Conservation (phyloP, 2,888 invertebrate species). For the Eudemis profundana region DNA sequence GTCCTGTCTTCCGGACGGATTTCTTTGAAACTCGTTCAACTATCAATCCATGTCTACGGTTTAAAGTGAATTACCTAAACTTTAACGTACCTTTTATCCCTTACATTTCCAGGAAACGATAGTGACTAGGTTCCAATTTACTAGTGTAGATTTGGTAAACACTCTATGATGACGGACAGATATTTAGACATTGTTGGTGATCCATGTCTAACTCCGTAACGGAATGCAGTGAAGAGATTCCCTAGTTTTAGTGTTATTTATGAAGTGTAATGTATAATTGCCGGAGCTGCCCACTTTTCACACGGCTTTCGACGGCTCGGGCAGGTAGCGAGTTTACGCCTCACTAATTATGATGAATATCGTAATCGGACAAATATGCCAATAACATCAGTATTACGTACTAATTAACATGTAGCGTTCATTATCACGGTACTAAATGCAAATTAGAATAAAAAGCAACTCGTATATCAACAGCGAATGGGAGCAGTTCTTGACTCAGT, state of each 20-base stretch:
- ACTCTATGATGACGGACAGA: no score
- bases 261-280: neutral
- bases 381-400: conserved; percentile 35
- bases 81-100: no score
- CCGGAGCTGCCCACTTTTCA: conserved; percentile 13
- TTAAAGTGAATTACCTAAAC: neutral
- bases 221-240: no score
- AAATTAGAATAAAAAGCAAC: conserved; percentile 51
- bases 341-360: conserved; percentile 38
- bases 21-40: neutral
- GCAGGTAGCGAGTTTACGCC: conserved; percentile 23
- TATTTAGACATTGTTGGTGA: no score
- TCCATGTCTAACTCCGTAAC: no score
- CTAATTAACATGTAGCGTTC: conserved; percentile 38
- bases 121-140: no score
- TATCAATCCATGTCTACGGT: neutral
- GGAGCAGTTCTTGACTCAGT: conserved; percentile 59
- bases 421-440: conserved; percentile 46
- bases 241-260: neutral
- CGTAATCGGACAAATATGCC: conserved; percentile 40
- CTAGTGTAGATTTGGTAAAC: no score
- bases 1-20: neutral
- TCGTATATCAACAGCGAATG: conserved; percentile 47
- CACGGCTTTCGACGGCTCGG: neutral
- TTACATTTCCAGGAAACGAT: no score